Evolutionary conservation across 2,797 vertebrate species (phyloP), one percentile per base, ranked within the genome.

Genomic region (Phoebastria nigripes): DNA sequence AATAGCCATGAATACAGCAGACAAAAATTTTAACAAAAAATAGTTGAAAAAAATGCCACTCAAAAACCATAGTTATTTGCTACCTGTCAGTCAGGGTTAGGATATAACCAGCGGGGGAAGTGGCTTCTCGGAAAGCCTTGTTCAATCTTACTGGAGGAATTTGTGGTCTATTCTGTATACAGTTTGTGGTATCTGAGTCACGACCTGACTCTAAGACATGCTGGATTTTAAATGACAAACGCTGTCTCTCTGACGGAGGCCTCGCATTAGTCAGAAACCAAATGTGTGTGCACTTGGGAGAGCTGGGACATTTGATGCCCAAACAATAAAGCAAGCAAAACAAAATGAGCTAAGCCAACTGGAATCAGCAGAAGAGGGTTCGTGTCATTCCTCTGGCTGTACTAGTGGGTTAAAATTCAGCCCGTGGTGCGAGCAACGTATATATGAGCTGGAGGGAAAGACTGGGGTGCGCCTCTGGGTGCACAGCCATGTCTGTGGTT

Each of bases 121-220:
- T 65, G 77, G 91, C 94, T 95, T 97, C 88, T 96, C 37, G 28
- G 82, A 97, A 96, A 96, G 95, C 87, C 89, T 90, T 80, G 79
- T 94, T 79, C 89, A 91, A 61, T 81, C 76, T 89, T 80, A 41
- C 85, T 95, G 94, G 91, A 93, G 94, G 95, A 96, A 95, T 97
- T 85, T 97, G 96, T 96, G 94, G 93, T 97, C 91, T 96, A 63
- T 85, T 85, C 90, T 92, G 95, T 96, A 80, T 95, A 96, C 74
- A 89, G 93, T 96, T 94, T 96, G 97, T 94, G 96, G 97, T 93
- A 37, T 96, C 86, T 96, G 87, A 95, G 93, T 90, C 94, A 84
- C 33, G 95, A 92, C 88, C 95, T 78, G 93, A 70, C 63, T 90
- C 77, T 35, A 93, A 97, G 90, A 90, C 82, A 80, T 41, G 91